Evolutionary conservation across 2,888 invertebrate genomes (phyloP).

Genomic region (Epiblema foenella): DNA sequence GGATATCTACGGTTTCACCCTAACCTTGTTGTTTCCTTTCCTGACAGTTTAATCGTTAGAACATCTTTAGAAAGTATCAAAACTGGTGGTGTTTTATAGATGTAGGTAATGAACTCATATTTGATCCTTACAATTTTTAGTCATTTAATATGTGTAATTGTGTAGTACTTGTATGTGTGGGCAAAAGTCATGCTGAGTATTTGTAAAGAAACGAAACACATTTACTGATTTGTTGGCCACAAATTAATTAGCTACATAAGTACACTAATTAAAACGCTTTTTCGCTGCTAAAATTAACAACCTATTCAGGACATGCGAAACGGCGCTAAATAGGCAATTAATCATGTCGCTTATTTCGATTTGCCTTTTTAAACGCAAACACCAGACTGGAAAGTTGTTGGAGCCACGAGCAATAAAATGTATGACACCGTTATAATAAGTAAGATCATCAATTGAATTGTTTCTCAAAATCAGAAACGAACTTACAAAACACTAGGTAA

Average conservation of each 20-base stretch:
- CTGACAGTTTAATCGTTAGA: too few relatives aligned
- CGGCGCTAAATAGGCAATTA: conserved; percentile 8
- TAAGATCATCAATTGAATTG: conserved; percentile 3
- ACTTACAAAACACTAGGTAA: neutral
- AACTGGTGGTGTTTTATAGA: neutral
- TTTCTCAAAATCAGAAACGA: neutral
- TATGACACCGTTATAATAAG: conserved; percentile 7
- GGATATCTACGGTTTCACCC: conserved; percentile 14
- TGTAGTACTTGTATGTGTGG: too few relatives aligned
- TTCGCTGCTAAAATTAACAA: conserved; percentile 1
- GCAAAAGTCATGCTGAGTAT: neutral
- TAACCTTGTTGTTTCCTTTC: neutral
- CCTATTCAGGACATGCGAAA: conserved; percentile 2
- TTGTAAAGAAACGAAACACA: too few relatives aligned
- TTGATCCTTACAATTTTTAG: too few relatives aligned
- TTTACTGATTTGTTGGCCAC: too few relatives aligned
- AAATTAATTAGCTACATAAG: neutral
- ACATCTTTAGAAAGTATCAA: neutral
- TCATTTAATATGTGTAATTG: neutral
- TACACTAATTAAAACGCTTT: neutral
- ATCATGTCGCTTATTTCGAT: neutral
- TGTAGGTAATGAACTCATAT: neutral
- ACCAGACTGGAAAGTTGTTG: neutral
- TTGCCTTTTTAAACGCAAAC: conserved; percentile 1
- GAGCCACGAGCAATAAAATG: conserved; percentile 12